Base-by-base conservation (phyloP, 2,113 vertebrate genomes). In the Sinocyclocheilus anophthalmus region DNA sequence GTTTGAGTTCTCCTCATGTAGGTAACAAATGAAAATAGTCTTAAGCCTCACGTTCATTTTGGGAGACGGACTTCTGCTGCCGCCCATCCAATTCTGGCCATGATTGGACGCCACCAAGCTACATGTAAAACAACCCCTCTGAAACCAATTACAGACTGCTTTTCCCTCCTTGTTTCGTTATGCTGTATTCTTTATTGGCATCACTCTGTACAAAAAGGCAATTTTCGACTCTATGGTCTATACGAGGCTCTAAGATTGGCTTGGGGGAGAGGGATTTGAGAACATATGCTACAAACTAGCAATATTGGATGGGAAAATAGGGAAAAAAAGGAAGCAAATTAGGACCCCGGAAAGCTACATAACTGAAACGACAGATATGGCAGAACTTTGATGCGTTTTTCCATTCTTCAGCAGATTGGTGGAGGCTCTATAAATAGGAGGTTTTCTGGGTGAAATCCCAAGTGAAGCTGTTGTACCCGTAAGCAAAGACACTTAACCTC, bases 131-230 rank as follows among this genome's bases (percentile, higher is more conserved):
- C 30, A 83, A 92, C 87, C 88, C 90, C 91, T 91, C 79, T 90
- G 91, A 93, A 94, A 94, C 93, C 92, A 93, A 92, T 94, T 93
- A 94, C 88, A 77, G 84, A 67, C 69, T 75, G 12, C 70, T 73
- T 50, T 20, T 6, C 50, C 20, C 55, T 69, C 45, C 53, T 63
- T 76, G 39, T 63, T 61, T 63, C 9, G 22, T 84, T 84, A 63
- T 84, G 72, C 48, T 85, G 59, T 69, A 14, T 55, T 61, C 72
- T 67, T 63, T 69, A 85, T 76, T 50, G 45, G 75, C 84, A 50
- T 48, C 75, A 6, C 63, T 78, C 39, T 37, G 73, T 33, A 57
- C 75, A 78, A 83, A 83, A 83, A 83, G 81, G 4, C 81, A 72
- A 83, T 57, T 83, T 83, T 73, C 73, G 67, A 83, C 20, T 73